Evolutionary conservation across 1,140 invertebrate genomes (phyloP).

Genomic region (Procambarus virginalis): DNA sequence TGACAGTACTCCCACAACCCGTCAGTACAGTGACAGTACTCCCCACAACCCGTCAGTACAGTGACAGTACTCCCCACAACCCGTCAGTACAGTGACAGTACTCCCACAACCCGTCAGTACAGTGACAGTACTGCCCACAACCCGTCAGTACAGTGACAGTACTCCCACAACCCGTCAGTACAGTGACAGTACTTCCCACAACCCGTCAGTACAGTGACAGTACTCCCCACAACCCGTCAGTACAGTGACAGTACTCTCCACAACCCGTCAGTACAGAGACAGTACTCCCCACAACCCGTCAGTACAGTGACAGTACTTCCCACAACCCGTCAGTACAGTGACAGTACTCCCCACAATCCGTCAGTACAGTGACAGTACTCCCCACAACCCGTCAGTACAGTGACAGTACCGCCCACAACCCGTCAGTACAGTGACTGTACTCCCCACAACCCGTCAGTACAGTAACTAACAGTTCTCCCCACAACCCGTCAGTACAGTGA

Average conservation of each 20-base stretch:
- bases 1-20: not conserved
- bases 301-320: constrained; percentile 35
- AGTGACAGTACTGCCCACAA: no score
- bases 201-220: not conserved
- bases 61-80: constrained; percentile 23
- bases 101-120: constrained; percentile 35
- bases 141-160: no score
- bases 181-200: not conserved
- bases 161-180: not conserved
- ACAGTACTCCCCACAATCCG: no score
- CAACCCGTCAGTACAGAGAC: constrained; percentile 19
- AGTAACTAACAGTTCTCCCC: constrained; percentile 13
- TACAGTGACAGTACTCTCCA: not conserved
- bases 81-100: constrained; percentile 41
- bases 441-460: not conserved
- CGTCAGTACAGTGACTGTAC: not conserved
- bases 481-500: constrained; percentile 13
- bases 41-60: constrained; percentile 24
- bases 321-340: constrained; percentile 28
- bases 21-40: not conserved
- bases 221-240: not conserved
- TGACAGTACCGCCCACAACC: not conserved
- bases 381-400: not conserved
- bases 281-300: constrained; percentile 33
- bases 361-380: not conserved